Base-by-base conservation (phyloP, 1,140 invertebrate genomes). In the Drosophila lacertosa region DNA sequence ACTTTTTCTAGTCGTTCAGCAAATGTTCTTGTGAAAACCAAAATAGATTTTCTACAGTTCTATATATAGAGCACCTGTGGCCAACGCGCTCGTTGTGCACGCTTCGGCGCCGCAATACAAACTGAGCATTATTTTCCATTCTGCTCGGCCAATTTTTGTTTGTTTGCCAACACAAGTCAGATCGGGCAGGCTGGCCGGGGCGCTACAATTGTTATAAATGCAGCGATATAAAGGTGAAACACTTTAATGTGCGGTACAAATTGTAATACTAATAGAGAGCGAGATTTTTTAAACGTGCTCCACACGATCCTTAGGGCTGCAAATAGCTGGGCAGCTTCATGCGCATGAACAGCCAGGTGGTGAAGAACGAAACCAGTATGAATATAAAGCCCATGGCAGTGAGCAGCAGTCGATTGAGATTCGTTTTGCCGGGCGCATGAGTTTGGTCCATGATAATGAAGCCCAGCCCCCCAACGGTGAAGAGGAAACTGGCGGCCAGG, bases 331-430 rank as follows among this genome's bases (percentile, higher is more conserved):
- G 98, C 68, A 99, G 91, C 93, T 99, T 99, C 96, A 99, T 99
- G 86, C 97, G 94, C 98, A 99, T 99, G 89, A 99, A 99, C 50
- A 99, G 96, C 95, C 98, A 98, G 67, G 98, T 99, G 47, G 97
- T 98, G 73, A 98, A 96, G 92, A 99, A 99, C 13, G 98, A 98
- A 1, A 99, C 95, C 32, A 98, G 91, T 66, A 99, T 96, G 77
- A 97, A 97, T 24, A 98, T 94, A 91, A 99, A 98, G 58, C 98
- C 98, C 66, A 99, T 95, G 64, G 95, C 96, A 37, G 98, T 97
- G 5, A 99, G 93, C 9, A 99, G 92, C 75, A 99, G 94, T 73
- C 98, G 93, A 89, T 99, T 99, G 1, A 99, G 92, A 92, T 97
- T 97, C 0, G 97, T 97, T 32, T 97, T 98, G 1, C 96, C 94